Percentiles rank a stretch among this genome's conserved stretches.
phyloP scores from a whole-genome alignment of 1,140 invertebrate species.

The Formica exsecta region DNA sequence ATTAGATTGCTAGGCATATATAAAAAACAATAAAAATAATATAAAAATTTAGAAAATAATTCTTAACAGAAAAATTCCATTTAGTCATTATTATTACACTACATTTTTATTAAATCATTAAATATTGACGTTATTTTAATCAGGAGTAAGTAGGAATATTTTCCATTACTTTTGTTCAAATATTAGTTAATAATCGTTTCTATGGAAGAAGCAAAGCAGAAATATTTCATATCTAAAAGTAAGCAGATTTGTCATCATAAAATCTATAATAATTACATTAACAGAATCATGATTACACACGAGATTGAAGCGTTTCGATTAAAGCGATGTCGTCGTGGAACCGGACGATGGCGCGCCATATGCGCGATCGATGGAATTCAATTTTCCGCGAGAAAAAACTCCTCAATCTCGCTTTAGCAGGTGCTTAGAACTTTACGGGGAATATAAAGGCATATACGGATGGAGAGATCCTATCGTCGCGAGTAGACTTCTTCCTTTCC shows the following conservation, averaged over 20 bases:
- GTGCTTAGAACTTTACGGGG: slow-evolving; percentile 65
- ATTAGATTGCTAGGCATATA: neutral
- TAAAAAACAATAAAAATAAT: neutral
- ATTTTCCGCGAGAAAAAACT: slow-evolving; percentile 47
- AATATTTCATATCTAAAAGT: neutral
- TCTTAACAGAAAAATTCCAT: neutral
- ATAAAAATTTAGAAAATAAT: neutral
- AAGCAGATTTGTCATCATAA: neutral
- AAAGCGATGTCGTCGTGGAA: slow-evolving; percentile 22
- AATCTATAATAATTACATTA: slow-evolving; percentile 16
- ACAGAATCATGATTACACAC: neutral
- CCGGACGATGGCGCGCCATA: neutral
- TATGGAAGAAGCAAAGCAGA: neutral
- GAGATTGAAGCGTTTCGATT: slow-evolving; percentile 22
- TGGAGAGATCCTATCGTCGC: slow-evolving; percentile 44
- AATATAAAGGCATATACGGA: slow-evolving; percentile 61
- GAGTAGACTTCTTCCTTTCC: slow-evolving; percentile 22
- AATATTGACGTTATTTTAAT: neutral
- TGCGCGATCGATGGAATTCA: slow-evolving; percentile 61
- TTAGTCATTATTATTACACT: neutral
- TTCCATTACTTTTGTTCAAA: neutral
- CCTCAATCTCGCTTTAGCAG: slow-evolving; percentile 62
- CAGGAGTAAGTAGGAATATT: neutral
- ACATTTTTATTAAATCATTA: neutral
- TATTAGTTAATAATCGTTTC: neutral